Percentiles rank a stretch among this genome's conserved stretches.
These are phyloP conservation scores for Trogon melanurus DNA, from an alignment of 2,113 vertebrate species.

Conservation along the genomic window DNA sequence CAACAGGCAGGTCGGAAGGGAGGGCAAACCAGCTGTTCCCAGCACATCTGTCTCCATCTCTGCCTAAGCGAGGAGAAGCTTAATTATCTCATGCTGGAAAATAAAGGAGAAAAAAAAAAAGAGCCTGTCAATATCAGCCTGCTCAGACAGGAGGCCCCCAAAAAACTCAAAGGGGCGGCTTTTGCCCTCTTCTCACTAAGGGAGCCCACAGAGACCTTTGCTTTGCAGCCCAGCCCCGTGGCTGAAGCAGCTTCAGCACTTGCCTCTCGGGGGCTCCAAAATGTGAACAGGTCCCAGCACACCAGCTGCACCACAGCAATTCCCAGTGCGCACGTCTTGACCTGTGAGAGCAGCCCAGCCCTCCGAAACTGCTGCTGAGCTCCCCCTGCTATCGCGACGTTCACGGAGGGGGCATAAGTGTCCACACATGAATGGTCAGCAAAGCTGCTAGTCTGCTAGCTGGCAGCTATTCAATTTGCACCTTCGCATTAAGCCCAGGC, in stretches of 20 bases:
- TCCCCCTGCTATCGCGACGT: not conserved
- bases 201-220: not conserved
- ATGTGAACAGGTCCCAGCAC: not conserved
- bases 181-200: not conserved
- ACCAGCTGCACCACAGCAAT: not conserved
- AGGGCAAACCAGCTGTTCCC: slow-evolving; percentile 2
- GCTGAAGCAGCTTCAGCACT: not conserved
- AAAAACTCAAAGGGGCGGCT: not conserved
- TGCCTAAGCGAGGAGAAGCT: slow-evolving; percentile 43
- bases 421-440: not conserved
- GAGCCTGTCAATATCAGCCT: slow-evolving; percentile 5
- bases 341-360: not conserved
- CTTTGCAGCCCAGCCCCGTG: not conserved
- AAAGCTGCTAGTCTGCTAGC: not conserved
- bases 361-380: not conserved
- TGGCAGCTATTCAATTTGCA: not conserved
- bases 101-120: slow-evolving; percentile 26
- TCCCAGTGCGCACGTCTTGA: rapidly evolving
- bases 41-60: slow-evolving; percentile 29
- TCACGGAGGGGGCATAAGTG: not conserved
- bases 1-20: not conserved
- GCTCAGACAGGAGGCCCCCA: not conserved
- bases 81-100: slow-evolving; percentile 64
- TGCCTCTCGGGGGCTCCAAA: not conserved
- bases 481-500: not conserved